Evolutionary conservation across 2,888 invertebrate genomes (phyloP).

Genomic region (Nebria salina): DNA sequence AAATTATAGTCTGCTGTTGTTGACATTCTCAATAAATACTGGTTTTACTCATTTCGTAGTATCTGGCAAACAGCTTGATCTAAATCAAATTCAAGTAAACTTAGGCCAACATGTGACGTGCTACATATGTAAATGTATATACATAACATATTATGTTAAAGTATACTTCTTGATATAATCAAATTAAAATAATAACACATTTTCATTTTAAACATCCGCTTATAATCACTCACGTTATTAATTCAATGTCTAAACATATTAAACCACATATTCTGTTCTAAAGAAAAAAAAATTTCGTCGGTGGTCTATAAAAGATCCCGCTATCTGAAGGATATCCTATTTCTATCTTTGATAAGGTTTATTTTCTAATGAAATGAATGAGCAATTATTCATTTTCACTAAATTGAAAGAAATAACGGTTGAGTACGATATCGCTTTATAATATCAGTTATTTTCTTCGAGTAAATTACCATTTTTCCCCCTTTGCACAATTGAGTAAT

Average conservation of each 20-base stretch:
- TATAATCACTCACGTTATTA: no score
- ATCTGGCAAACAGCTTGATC: not conserved
- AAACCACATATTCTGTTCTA: no score
- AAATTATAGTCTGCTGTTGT: not conserved
- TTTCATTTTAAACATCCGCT: not conserved
- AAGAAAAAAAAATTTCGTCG: no score
- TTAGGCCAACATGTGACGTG: not conserved
- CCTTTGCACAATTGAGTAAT: not conserved
- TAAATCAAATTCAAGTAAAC: not conserved
- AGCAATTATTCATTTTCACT: not conserved
- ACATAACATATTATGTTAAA: not conserved
- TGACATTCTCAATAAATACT: not conserved
- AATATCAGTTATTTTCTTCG: not conserved
- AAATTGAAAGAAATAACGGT: not conserved
- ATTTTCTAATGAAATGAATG: not conserved
- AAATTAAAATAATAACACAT: not conserved
- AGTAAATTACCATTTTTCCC: not conserved
- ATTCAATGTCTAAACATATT: no score
- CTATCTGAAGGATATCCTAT: no score
- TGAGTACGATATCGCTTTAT: not conserved
- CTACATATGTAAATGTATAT: not conserved
- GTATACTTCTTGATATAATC: not conserved
- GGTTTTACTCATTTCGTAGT: constrained; percentile 1
- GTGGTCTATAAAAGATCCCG: no score
- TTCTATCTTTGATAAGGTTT: not conserved